Evolutionary conservation across 1,140 invertebrate genomes (phyloP), one percentile per base, ranked within the genome.

Genomic region (Lepidurus apus): DNA sequence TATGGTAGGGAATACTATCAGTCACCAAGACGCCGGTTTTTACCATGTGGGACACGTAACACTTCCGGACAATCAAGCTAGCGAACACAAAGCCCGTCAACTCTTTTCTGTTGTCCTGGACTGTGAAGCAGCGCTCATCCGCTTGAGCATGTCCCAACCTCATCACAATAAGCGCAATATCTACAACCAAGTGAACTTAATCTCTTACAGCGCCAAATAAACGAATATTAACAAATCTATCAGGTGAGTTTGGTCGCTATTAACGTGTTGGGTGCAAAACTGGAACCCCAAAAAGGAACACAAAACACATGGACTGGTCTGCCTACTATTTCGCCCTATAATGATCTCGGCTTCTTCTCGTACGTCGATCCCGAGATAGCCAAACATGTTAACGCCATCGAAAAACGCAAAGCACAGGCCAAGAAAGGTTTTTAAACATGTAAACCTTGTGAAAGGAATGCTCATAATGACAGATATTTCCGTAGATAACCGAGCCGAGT

Each of bases 61-160:
- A 65, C 17, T 65, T 65, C 53, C 53, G 21, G 53, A 65, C 53
- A 65, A 65, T 65, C 53, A 65, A 9, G 53, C 53, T n/a, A 65
- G 53, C 53, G 53, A 65, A 7, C 4, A 21, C 4, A 65, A 65
- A 65, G 53, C 53, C 13, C 53, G 53, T 8, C 53, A 65, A 65
- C 21, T 65, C 6, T n/a, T 21, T 11, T 65, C 53, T 0, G 4
- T 65, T 1, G 53, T 65, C 53, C 17, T 65, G 53, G 53, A 65
- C 10, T 65, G 53, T 3, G 53, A 65, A 65, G 53, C 53, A 65
- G 8, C 53, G 17, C 21, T 65, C 17, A 65, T 65, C 4, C 53
- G 53, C 3, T 65, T 65, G 21, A 65, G 17, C 53, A 65, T 65
- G 53, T 65, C 21, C 13, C 53, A 65, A 65, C 53, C 53, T 65